Evolutionary conservation across 2,888 invertebrate genomes (phyloP), one percentile per base, ranked within the genome.

Genomic region (Bombyx huttoni): DNA sequence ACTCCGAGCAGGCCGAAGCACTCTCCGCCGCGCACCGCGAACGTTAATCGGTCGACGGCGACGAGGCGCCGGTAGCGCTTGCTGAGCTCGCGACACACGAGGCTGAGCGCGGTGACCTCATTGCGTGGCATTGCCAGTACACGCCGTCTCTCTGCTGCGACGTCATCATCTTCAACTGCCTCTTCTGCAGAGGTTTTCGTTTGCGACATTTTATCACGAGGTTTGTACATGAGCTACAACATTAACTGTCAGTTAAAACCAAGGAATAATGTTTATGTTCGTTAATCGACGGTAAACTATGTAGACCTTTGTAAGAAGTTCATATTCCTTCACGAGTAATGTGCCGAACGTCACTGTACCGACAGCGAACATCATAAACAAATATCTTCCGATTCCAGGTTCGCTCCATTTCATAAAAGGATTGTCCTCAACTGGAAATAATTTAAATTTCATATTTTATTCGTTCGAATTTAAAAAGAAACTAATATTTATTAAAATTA

Each of bases 1-100:
- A 94, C 91, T 10, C 96, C 95, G 51, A 96, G 83, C 49, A 96
- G 76, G 0, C 96, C 96, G 70, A 96, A 96, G 68, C 95, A 96
- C 75, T 95, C 95, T 50, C 91, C 92, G 57, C 91, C 84, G 48
- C 91, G 91, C 0, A 95, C 91, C 33, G 92, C 87, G 48, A 91
- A 80, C 0, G 91, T 91, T 1, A 95, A 82, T 54, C 93, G 91
- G 73, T 95, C 93, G 0, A 98, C 97, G 0, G 96, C 97, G 24
- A 93, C 73, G 56, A 94, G 90, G 0, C 87, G 78, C 1, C 89
- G 90, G 68, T 95, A 97, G 67, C 89, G 91, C 73, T 96, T 97
- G 9, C 93, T 92, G 34, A 97, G 87, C 68, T 92, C 90, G 58
- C 90, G 89, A 59, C 93, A 76, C 3, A 93, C 91, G 24, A 94